Conservation (phyloP, 2,113 vertebrate species). For the Cervus canadensis region DNA sequence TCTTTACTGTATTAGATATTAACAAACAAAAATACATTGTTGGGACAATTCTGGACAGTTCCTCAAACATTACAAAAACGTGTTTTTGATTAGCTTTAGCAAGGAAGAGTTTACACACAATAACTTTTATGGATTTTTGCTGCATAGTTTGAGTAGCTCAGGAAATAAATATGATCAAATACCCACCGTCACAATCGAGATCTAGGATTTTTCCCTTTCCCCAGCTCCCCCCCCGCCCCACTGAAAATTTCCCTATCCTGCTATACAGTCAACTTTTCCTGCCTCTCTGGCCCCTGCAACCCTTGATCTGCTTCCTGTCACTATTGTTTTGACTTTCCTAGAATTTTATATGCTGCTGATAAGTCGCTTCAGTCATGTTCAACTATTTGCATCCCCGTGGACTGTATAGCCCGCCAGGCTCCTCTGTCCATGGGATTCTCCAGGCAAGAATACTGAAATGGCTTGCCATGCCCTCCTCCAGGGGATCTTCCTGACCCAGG, state of each 20-base stretch:
- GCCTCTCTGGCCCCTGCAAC: background rate
- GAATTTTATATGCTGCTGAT: background rate
- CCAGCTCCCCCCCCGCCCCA: accelerated
- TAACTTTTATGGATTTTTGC: background rate
- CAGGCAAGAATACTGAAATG: background rate
- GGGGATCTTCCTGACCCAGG: background rate
- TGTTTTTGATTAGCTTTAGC: background rate
- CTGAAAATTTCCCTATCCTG: too few species aligned
- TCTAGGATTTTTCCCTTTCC: background rate
- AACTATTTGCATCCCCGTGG: background rate
- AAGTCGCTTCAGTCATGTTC: background rate
- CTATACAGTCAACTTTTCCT: background rate
- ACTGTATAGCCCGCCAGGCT: background rate
- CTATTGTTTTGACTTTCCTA: background rate
- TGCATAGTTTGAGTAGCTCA: background rate
- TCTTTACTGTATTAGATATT: background rate
- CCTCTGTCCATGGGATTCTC: background rate
- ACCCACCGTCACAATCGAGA: background rate
- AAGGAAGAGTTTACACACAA: background rate
- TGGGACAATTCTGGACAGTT: background rate
- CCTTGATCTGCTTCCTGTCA: background rate
- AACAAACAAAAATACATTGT: background rate
- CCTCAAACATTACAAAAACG: background rate
- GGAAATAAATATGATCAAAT: background rate
- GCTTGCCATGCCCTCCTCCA: background rate